phyloP scores from a whole-genome alignment of 2,888 invertebrate species.

The Nemoura dubitans region DNA sequence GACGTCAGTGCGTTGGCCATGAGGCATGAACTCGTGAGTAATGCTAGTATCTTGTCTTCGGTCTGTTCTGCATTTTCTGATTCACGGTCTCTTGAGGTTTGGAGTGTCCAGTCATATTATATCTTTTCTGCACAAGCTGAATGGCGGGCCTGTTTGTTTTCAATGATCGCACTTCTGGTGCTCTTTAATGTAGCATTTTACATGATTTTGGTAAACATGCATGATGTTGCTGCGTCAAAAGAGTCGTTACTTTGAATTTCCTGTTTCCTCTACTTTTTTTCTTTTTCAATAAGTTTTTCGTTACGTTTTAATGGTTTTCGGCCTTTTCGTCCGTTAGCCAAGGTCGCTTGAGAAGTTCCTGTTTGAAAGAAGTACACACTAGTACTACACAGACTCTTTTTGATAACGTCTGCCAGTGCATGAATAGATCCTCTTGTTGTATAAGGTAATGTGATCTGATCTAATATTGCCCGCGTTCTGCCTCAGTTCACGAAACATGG shows the following conservation, averaged over 20 bases:
- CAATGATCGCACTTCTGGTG: neutral
- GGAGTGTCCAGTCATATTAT: neutral
- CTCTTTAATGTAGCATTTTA: neutral
- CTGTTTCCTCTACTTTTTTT: neutral
- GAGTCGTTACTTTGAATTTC: neutral
- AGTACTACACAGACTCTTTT: neutral
- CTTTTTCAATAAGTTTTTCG: neutral
- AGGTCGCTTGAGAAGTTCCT: neutral
- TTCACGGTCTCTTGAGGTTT: neutral
- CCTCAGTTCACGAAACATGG: neutral
- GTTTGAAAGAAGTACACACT: neutral
- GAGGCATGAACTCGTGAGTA: neutral
- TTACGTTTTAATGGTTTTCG: neutral
- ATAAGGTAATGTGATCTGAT: neutral
- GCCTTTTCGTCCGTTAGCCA: neutral
- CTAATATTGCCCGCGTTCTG: neutral
- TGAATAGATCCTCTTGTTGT: neutral
- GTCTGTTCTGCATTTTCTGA: neutral
- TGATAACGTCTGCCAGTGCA: neutral
- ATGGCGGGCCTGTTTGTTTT: neutral
- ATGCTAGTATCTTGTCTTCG: neutral
- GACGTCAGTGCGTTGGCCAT: neutral
- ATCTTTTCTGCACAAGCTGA: neutral
- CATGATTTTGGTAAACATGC: neutral
- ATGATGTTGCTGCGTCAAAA: neutral